These are phyloP conservation scores for Saimiri boliviensis DNA, from an alignment of 2,113 vertebrate species.

Conservation along the genomic window DNA sequence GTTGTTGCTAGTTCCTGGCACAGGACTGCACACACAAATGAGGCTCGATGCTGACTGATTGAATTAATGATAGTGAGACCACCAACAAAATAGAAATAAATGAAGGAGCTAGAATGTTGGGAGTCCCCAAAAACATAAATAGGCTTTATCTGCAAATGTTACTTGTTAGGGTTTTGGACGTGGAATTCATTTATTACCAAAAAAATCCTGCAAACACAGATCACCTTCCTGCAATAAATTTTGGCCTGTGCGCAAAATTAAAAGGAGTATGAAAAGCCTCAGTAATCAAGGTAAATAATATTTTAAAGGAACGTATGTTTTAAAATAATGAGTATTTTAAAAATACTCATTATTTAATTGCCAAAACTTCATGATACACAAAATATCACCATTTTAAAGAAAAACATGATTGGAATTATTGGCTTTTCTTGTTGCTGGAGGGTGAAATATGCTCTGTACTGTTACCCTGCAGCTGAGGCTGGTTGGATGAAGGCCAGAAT, in stretches of 20 bases:
- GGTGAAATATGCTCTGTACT: fast-evolving
- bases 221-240: neutral
- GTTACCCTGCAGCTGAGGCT: fast-evolving
- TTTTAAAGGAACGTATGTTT: neutral
- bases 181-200: neutral
- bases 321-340: neutral
- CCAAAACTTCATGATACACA: neutral
- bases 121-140: neutral
- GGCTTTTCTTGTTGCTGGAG: neutral
- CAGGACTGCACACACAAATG: too few relatives aligned
- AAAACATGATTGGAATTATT: neutral
- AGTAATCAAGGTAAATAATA: neutral
- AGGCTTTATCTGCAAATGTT: neutral
- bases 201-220: neutral
- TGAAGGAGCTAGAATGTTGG: too few relatives aligned
- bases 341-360: too few relatives aligned
- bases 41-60: neutral
- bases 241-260: too few relatives aligned
- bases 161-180: neutral
- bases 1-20: neutral
- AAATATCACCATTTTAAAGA: neutral
- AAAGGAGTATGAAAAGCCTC: neutral
- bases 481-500: fast-evolving
- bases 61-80: fast-evolving
- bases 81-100: neutral